A percentile compares a stretch with the other conserved stretches of the same genome.
Evolutionary conservation across 2,888 invertebrate genomes (phyloP).

Genomic region (Oligia fasciuncula): DNA sequence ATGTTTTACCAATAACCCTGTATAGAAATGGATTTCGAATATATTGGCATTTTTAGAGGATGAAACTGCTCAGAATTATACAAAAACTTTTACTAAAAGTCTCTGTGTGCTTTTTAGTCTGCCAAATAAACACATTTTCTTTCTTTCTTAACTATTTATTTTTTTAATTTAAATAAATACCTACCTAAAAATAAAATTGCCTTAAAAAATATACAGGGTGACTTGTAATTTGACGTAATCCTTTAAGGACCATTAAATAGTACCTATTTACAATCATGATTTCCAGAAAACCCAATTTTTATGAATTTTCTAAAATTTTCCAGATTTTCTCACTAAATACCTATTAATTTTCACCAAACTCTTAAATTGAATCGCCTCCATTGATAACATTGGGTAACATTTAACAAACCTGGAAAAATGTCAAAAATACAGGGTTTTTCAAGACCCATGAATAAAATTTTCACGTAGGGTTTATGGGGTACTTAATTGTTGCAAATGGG

Average conservation of each 20-base stretch:
- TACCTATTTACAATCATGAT: background rate
- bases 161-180: background rate
- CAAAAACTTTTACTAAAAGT: background rate
- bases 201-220: background rate
- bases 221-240: background rate
- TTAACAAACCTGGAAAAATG: too few relatives aligned
- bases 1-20: too few relatives aligned
- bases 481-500: background rate
- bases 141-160: conserved; percentile 7
- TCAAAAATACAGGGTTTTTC: background rate
- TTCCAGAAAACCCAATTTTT: background rate
- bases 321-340: background rate
- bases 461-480: background rate
- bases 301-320: too few relatives aligned
- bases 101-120: too few relatives aligned
- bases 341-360: too few relatives aligned
- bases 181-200: conserved; percentile 9
- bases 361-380: background rate
- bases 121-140: background rate
- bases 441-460: background rate
- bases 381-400: background rate
- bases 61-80: background rate
- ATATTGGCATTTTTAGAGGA: too few relatives aligned
- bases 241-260: background rate
- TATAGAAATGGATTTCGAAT: too few relatives aligned